Evolutionary conservation across 2,888 invertebrate genomes (phyloP), one percentile per base, ranked within the genome.

Genomic region (Mayetiola destructor): DNA sequence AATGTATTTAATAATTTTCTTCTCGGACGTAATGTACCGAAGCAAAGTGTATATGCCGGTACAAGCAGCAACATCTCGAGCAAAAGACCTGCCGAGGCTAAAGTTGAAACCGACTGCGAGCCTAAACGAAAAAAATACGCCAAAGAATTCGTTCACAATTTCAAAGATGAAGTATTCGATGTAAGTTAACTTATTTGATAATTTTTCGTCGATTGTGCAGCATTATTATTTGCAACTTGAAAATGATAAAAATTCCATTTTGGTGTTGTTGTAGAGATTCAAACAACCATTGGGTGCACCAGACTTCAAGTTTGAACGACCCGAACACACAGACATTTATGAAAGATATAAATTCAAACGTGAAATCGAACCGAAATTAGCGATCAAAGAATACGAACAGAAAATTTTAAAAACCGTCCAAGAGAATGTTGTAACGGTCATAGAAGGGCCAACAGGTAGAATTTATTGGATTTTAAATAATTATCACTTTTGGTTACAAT

Each of bases 401-500:
- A 59, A 88, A 79, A 88, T 95, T 57, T 62, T 92, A 2, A 70
- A 77, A 3, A 75, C 78, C 55, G 80, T 95, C 14, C 62, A 61
- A 10, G 59, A 66, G 1, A 65, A 67, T 62, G 80, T 81, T 56
- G 87, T 93, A 0, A 79, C 87, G 1, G 79, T 97, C 12, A 81
- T 99, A 48, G 85, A 92, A 71, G 96, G 96, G 1, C 84, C 85
- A 0, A 96, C 97, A 0, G 97, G 97, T 1, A 94, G n/a, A n/a
- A n/a, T n/a, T n/a, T 8, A 8, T 36, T 8, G 36, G 36, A 36
- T 36, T 4, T 36, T 12, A 12, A 69, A 97, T 97, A 18, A 91
- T 90, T 71, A 91, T 93, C 0, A 90, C 89, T 0, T 84, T 85
- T 69, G 56, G 23, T 20, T 16, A 6, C 6, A 9, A 32, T 32